Percentiles rank a stretch among this genome's conserved stretches.
Evolutionary conservation across 1,140 invertebrate species (phyloP).

Genomic region (Panonychus citri): DNA sequence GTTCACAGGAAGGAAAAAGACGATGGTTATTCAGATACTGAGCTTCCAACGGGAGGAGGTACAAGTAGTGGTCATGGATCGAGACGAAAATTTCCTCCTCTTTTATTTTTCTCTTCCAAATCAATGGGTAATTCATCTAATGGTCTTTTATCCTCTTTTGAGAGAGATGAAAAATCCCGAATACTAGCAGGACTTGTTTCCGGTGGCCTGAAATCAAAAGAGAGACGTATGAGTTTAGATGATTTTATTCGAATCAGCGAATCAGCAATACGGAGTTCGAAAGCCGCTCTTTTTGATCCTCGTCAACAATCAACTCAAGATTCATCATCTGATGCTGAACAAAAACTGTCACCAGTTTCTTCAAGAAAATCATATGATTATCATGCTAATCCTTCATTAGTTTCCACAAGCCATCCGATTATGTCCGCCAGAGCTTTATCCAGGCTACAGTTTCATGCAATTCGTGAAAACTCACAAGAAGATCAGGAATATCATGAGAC

Average conservation of each 20-base stretch:
- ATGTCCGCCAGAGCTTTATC: not conserved
- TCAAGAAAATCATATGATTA: not conserved
- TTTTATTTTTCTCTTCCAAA: not conserved
- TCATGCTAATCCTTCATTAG: no score
- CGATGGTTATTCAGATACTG: not conserved
- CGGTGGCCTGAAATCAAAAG: slow-evolving; percentile 7
- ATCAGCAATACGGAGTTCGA: not conserved
- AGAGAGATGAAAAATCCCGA: not conserved
- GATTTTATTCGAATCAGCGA: slow-evolving; percentile 44
- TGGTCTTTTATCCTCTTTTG: not conserved
- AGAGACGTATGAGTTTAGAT: slow-evolving; percentile 22
- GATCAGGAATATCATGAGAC: not conserved
- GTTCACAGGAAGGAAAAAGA: not conserved
- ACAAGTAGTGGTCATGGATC: not conserved
- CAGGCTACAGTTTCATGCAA: not conserved
- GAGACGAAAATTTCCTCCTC: not conserved
- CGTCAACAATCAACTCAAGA: not conserved
- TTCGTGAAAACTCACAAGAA: slow-evolving; percentile 4
- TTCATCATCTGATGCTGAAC: not conserved
- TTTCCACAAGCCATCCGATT: no score
- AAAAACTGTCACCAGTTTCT: not conserved
- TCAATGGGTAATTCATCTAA: not conserved
- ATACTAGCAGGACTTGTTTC: not conserved
- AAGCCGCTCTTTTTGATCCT: not conserved
- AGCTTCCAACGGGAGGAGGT: not conserved